Conservation (phyloP, 1,140 invertebrate genomes). For the Gonatopus flavifemur region DNA sequence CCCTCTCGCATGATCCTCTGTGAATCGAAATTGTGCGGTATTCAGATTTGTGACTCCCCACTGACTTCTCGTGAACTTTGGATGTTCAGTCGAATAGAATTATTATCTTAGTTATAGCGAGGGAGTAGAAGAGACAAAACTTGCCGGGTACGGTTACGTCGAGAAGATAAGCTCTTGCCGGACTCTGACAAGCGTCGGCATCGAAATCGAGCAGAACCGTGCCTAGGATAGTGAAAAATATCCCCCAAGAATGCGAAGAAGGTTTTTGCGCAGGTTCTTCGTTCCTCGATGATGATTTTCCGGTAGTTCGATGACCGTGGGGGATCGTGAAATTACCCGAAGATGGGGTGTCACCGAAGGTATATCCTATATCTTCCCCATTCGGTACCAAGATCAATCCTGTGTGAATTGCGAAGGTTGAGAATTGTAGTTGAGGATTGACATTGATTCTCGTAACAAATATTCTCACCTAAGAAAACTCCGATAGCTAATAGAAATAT, state of each 20-base stretch:
- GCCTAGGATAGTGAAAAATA: slow-evolving; percentile 90
- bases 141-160: slow-evolving; percentile 87
- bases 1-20: slow-evolving; percentile 89
- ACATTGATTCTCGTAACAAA: background rate
- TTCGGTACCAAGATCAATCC: slow-evolving; percentile 88
- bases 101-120: background rate
- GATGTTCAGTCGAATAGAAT: too few relatives aligned
- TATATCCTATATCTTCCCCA: slow-evolving; percentile 79
- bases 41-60: too few relatives aligned
- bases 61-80: background rate
- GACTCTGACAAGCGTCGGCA: slow-evolving; percentile 94
- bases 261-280: slow-evolving; percentile 29
- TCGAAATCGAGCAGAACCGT: slow-evolving; percentile 94
- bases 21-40: background rate
- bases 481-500: slow-evolving; percentile 87
- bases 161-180: slow-evolving; percentile 86
- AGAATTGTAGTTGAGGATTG: background rate
- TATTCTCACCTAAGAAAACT: slow-evolving; percentile 76
- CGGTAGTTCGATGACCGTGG: slow-evolving; percentile 48
- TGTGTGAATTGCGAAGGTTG: slow-evolving; percentile 42
- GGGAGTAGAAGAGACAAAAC: slow-evolving; percentile 1
- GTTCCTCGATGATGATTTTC: slow-evolving; percentile 32
- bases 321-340: slow-evolving; percentile 49
- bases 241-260: slow-evolving; percentile 77
- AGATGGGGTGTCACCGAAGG: slow-evolving; percentile 71